Evolutionary conservation across 2,113 vertebrate species (phyloP).

Genomic region (Erythrocebus patas): DNA sequence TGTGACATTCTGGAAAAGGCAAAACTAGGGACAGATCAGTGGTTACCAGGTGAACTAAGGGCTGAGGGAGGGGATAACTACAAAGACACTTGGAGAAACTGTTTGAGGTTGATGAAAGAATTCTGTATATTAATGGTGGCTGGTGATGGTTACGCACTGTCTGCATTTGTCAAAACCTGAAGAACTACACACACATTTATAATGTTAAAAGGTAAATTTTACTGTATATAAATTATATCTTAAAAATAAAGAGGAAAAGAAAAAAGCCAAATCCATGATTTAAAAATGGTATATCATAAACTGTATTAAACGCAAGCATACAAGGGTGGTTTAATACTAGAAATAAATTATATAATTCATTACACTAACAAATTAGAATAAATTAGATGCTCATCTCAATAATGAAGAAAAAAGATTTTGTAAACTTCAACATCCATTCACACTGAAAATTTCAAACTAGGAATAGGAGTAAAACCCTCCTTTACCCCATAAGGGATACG

Average conservation of each 20-base stretch:
- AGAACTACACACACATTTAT: neutral
- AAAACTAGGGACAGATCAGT: neutral
- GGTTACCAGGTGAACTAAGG: neutral
- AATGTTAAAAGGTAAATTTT: neutral
- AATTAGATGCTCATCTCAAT: slow-evolving; percentile 9
- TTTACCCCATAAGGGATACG: neutral
- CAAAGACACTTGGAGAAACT: neutral
- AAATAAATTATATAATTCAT: slow-evolving; percentile 35
- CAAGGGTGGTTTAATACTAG: neutral
- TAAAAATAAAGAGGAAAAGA: neutral
- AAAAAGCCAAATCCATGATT: neutral
- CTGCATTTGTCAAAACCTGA: slow-evolving; percentile 26
- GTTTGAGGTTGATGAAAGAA: neutral
- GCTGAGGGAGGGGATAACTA: neutral
- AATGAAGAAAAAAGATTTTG: neutral
- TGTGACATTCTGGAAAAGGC: slow-evolving; percentile 5
- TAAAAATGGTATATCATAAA: slow-evolving; percentile 3
- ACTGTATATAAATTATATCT: neutral
- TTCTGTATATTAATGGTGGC: neutral
- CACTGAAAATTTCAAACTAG: slow-evolving; percentile 21
- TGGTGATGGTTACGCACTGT: neutral
- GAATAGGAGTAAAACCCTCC: neutral
- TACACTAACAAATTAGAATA: slow-evolving; percentile 1
- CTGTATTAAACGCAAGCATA: neutral
- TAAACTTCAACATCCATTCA: slow-evolving; percentile 30